Percentiles rank a stretch among this genome's conserved stretches.
These are phyloP conservation scores for Akabosia matsudoensis DNA, from an alignment of 1,140 invertebrate genomes.

Conservation along the genomic window DNA sequence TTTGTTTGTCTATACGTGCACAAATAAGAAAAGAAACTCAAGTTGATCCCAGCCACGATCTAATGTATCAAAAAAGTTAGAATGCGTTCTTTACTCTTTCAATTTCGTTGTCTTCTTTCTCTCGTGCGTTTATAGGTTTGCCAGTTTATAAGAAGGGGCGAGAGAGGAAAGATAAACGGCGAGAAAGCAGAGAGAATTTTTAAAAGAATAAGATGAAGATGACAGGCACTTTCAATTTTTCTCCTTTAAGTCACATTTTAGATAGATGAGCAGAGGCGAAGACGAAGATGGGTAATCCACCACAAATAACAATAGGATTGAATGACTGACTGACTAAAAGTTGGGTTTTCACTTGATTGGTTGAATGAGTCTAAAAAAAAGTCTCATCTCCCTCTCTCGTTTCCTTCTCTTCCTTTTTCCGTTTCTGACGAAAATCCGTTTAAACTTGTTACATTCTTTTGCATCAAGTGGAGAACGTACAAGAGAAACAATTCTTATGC, in stretches of 20 bases:
- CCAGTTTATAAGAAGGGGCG: no score
- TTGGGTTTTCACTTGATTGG: conserved; percentile 18
- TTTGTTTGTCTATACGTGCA: not conserved
- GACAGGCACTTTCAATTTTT: conserved; percentile 22
- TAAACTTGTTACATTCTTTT: conserved; percentile 8
- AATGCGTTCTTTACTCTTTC: not conserved
- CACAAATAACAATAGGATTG: conserved; percentile 19
- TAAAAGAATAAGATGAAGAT: conserved; percentile 6
- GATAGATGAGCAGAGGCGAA: not conserved
- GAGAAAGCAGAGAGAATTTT: not conserved
- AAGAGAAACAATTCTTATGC: no score
- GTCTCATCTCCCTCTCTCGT: not conserved
- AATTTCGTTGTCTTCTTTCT: not conserved
- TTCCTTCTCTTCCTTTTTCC: not conserved
- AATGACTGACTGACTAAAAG: conserved; percentile 23
- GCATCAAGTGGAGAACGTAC: not conserved
- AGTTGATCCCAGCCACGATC: not conserved
- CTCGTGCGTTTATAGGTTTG: not conserved
- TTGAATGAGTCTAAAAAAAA: not conserved
- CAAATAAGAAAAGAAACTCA: not conserved
- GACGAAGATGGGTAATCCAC: conserved; percentile 9
- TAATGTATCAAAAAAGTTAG: not conserved
- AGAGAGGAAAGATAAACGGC: not conserved
- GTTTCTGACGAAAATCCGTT: conserved; percentile 1
- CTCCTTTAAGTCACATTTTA: not conserved